phyloP scores from a whole-genome alignment of 2,888 invertebrate genomes.

The Heliconius ismenius region DNA sequence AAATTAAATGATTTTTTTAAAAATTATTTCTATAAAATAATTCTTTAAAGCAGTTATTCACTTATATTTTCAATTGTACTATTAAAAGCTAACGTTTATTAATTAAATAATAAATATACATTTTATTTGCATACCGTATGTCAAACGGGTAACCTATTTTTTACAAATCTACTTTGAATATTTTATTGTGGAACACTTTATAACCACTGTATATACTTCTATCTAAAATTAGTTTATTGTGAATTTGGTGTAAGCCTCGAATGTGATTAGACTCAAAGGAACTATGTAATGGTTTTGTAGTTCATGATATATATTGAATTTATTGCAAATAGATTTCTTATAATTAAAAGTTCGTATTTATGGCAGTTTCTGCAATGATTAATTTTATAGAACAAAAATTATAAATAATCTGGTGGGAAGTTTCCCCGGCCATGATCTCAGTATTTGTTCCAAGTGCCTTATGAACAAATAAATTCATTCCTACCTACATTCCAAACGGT shows the following conservation, averaged over 20 bases:
- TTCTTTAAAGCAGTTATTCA: slow-evolving; percentile 3
- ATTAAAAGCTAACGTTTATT: neutral
- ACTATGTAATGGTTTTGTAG: slow-evolving; percentile 70
- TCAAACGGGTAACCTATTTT: slow-evolving; percentile 29
- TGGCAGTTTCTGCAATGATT: slow-evolving; percentile 32
- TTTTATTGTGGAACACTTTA: slow-evolving; percentile 28
- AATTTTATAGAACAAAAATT: slow-evolving; percentile 31
- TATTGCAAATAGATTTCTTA: slow-evolving; percentile 42
- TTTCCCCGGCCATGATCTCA: slow-evolving; percentile 57
- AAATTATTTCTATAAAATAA: slow-evolving; percentile 47
- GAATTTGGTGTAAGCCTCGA: slow-evolving; percentile 49
- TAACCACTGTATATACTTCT: slow-evolving; percentile 20
- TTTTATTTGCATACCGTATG: neutral
- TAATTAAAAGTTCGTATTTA: slow-evolving; percentile 38
- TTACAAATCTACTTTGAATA: slow-evolving; percentile 25
- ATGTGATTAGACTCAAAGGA: slow-evolving; percentile 67
- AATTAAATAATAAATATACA: slow-evolving; percentile 1
- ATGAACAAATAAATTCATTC: slow-evolving; percentile 77
- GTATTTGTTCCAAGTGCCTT: slow-evolving; percentile 81
- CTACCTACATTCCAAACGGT: slow-evolving; percentile 64
- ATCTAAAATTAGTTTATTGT: slow-evolving; percentile 48
- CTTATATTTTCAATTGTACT: neutral
- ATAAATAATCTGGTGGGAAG: slow-evolving; percentile 27
- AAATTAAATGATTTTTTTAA: neutral
- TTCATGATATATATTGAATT: slow-evolving; percentile 51